Base-by-base conservation (phyloP, 1,140 invertebrate species). In the Scaptomyza hsui region DNA sequence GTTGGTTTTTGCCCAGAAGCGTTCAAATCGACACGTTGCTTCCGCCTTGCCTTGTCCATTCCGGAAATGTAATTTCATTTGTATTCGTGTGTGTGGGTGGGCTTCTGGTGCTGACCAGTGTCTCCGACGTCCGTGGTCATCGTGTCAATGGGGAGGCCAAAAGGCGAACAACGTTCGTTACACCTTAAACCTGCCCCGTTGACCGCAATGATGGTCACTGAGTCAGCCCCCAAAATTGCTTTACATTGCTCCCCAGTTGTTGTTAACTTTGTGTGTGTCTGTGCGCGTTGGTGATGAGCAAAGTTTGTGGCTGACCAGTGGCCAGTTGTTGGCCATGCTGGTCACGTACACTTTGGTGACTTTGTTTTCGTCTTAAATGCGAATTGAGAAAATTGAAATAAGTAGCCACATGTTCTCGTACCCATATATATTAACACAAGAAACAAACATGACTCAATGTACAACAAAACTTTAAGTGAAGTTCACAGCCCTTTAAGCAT, bases 361-460 rank as follows among this genome's bases (percentile, higher is more conserved):
- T 86, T 86, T 86, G 81, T 81, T 81, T 86, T 88, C 82, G 81
- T 86, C 82, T 85, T 86, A 88, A 86, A 86, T 86, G 74, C 78
- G 74, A 88, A 86, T 81, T 86, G 77, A 81, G 85, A 88, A 86
- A 86, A 86, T 86, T 86, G 81, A 85, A 85, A 85, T 86, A 83
- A 86, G 86, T 86, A 76, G 61, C 72, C 75, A 69, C 51, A 82
- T 78, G 78, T 82, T 81, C 77, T 75, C 59, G 57, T 68, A 75
- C 74, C 61, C 72, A 51, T 37, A 51, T 12, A 52, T 45, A 55
- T 37, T 29, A 29, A 29, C 7, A 63, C 13, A 35, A 47, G 15
- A 53, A 49, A 41, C 21, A 26, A 59, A n/a, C 19, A 42, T 26
- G 49, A 42, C 35, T 42, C 19, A 62, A 21, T 62, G 10, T n/a